Evolutionary conservation across 1,140 invertebrate genomes (phyloP), one percentile per base, ranked within the genome.

Genomic region (Philotrypesis tridentata): DNA sequence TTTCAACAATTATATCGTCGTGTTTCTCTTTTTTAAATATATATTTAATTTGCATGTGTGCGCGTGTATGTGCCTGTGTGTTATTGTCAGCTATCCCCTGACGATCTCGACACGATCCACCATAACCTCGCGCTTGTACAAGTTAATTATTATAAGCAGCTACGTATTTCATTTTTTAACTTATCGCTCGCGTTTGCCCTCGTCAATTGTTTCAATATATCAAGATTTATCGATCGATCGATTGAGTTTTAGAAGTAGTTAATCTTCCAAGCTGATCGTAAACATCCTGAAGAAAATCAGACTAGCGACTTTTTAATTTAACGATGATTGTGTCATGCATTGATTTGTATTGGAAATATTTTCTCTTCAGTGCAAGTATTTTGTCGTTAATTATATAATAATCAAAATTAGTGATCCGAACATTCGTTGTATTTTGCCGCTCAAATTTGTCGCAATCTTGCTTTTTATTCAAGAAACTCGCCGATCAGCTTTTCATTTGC

Each of bases 31-130:
- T 55, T n/a, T 55, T 74, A 48, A 65, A 75, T 67, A 75, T 55
- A 37, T 70, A 31, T 65, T 65, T 65, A 74, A 68, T 2, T n/a
- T 72, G 43, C 23, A 65, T 83, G 61, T 60, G 60, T 65, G 60
- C 48, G 60, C 21, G 14, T 71, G 61, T 63, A 48, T 84, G 83
- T 80, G 80, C 21, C 21, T 72, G 33, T 86, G 73, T 83, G 82
- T 89, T 90, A 90, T 90, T 90, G 89, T 90, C 89, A 89, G 88
- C 77, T 84, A 85, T 85, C 84, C 87, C 84, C 87, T 89, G 85
- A 89, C 87, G 85, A 76, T 71, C 80, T 77, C 60, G 65, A 82
- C n/a, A 71, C 40, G 79, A 80, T 68, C 61, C 61, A 74, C 25
- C 17, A 11, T 75, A 55, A 79, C 76, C 75, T 76, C 75, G 80